Evolutionary conservation across 2,113 vertebrate species (phyloP).

Genomic region (Syngnathoides biaculeatus): DNA sequence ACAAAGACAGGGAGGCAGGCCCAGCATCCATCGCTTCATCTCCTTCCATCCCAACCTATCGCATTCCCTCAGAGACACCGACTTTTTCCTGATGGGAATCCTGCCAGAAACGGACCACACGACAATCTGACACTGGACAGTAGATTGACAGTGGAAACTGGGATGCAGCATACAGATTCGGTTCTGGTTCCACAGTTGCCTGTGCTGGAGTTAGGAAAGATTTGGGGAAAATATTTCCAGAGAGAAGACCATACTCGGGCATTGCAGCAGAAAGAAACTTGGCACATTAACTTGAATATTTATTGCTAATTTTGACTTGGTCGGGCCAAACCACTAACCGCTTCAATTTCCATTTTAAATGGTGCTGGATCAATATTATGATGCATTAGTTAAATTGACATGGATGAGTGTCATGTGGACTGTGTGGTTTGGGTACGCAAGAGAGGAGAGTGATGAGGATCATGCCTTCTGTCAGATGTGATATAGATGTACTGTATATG

Average conservation of each 20-base stretch:
- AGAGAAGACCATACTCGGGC: not conserved
- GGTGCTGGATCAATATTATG: constrained; percentile 27
- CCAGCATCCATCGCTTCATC: constrained; percentile 31
- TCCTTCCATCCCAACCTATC: constrained; percentile 33
- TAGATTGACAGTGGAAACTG: constrained; percentile 15
- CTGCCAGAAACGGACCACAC: constrained; percentile 15
- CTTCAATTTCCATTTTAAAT: constrained; percentile 22
- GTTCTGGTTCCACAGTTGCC: constrained; percentile 26
- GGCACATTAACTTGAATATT: constrained; percentile 5
- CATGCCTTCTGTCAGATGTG: constrained; percentile 39
- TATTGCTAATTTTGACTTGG: constrained; percentile 10
- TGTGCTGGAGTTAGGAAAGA: constrained; percentile 28
- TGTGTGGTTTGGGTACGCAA: constrained; percentile 27
- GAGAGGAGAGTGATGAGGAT: constrained; percentile 49
- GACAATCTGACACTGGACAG: constrained; percentile 38
- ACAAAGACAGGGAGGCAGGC: constrained; percentile 40
- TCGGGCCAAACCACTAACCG: constrained; percentile 18
- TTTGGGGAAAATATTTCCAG: constrained; percentile 25
- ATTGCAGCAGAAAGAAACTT: not conserved
- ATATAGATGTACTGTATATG: not conserved
- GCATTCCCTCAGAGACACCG: constrained; percentile 25
- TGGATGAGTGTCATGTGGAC: constrained; percentile 33
- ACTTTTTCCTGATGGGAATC: constrained; percentile 23
- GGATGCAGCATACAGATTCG: constrained; percentile 21
- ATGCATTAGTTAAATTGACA: constrained; percentile 33